These are phyloP conservation scores for Onthophagus taurus DNA, from an alignment of 1,140 invertebrate genomes.

Conservation along the genomic window DNA sequence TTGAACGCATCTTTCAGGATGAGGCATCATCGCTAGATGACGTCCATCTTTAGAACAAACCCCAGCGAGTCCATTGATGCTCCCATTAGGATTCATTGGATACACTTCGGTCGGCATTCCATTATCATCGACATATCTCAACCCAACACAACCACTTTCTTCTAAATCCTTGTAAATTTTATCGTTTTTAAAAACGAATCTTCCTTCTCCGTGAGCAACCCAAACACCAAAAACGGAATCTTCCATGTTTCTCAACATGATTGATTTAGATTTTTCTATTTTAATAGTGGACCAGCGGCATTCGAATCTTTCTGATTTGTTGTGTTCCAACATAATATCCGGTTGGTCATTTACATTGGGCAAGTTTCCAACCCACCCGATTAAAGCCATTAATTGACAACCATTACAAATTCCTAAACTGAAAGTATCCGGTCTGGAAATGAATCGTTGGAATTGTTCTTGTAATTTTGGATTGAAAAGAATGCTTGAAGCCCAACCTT, in stretches of 20 bases:
- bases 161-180: conserved; percentile 48
- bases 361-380: conserved; percentile 62
- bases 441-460: conserved; percentile 65
- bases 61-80: conserved; percentile 72
- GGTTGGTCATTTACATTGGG: conserved; percentile 36
- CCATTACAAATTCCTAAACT: conserved; percentile 97
- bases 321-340: conserved; percentile 73
- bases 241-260: conserved; percentile 85
- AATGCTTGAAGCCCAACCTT: conserved; percentile 93
- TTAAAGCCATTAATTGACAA: conserved; percentile 86
- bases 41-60: conserved; percentile 82
- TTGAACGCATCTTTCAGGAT: conserved; percentile 84
- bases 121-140: conserved; percentile 78
- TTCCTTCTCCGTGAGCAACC: conserved; percentile 95
- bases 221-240: conserved; percentile 80
- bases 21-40: conserved; percentile 96
- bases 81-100: conserved; percentile 93
- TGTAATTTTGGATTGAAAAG: conserved; percentile 57
- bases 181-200: conserved; percentile 50
- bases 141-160: conserved; percentile 53
- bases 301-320: conserved; percentile 81
- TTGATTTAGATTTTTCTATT: conserved; percentile 60
- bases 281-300: conserved; percentile 81
- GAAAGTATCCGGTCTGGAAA: conserved; percentile 70
- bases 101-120: conserved; percentile 68